phyloP scores from a whole-genome alignment of 1,140 invertebrate species.

The Lanistes nyassanus region DNA sequence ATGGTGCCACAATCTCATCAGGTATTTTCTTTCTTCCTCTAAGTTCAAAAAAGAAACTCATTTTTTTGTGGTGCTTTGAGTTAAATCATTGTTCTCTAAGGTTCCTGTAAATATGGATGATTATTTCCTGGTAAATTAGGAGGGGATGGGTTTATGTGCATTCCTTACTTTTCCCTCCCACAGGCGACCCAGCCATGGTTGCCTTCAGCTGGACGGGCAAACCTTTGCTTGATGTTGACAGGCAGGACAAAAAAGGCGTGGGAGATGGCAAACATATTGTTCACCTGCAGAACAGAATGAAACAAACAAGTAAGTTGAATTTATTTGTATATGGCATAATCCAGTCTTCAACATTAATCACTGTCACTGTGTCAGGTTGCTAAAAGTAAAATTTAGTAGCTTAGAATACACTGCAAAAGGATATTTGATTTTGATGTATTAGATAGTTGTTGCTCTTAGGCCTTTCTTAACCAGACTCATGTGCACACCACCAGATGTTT shows the following conservation, averaged over 20 bases:
- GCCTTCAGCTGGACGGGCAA: background rate
- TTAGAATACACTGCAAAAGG: no score
- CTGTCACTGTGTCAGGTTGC: no score
- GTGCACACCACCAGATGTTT: no score
- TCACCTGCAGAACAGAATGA: background rate
- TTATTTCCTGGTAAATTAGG: background rate
- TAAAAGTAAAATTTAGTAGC: no score
- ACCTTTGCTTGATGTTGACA: background rate
- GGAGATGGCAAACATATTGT: background rate
- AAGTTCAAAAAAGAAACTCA: background rate
- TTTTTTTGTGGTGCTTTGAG: background rate
- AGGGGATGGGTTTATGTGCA: background rate
- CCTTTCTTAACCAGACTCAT: no score
- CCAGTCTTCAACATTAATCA: no score
- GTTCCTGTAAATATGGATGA: background rate
- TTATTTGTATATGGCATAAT: no score
- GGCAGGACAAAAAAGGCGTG: background rate
- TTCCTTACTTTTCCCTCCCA: background rate
- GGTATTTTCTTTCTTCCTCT: background rate
- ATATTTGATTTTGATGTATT: no score
- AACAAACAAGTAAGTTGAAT: no score
- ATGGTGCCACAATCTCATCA: no score
- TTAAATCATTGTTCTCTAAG: background rate
- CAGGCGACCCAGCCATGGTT: conserved; percentile 4
- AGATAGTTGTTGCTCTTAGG: no score